Evolutionary conservation across 2,888 invertebrate genomes (phyloP).

Genomic region (Rhingia campestris): DNA sequence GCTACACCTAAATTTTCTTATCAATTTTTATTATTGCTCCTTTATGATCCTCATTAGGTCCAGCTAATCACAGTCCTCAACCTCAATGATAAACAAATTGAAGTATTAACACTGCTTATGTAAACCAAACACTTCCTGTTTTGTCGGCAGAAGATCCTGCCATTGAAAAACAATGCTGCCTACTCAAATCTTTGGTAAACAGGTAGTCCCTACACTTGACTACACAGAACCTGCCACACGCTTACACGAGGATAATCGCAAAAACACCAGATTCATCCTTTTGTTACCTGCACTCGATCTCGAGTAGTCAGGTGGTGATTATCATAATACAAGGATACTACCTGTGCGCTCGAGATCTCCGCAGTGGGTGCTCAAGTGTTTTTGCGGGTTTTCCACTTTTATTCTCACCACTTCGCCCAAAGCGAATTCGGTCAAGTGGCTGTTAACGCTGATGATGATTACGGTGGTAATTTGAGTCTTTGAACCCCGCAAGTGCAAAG

Average conservation of each 20-base stretch:
- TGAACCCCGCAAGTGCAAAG: too few relatives aligned
- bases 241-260: constrained; percentile 44
- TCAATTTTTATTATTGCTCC: too few relatives aligned
- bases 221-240: constrained; percentile 46
- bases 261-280: constrained; percentile 27
- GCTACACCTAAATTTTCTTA: too few relatives aligned
- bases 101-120: constrained; percentile 32
- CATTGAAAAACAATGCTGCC: constrained; percentile 23
- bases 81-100: constrained; percentile 28
- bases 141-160: not conserved
- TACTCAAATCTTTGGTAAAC: constrained; percentile 51
- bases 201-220: constrained; percentile 63
- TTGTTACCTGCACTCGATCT: constrained; percentile 67
- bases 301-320: constrained; percentile 70
- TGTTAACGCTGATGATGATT: constrained; percentile 18
- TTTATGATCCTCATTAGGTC: too few relatives aligned
- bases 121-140: constrained; percentile 54
- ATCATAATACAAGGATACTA: constrained; percentile 54
- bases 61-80: too few relatives aligned
- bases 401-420: constrained; percentile 2
- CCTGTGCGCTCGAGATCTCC: constrained; percentile 51
- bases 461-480: not conserved
- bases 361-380: constrained; percentile 62
- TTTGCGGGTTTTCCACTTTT: constrained; percentile 58
- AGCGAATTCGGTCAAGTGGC: constrained; percentile 41